Evolutionary conservation across 2,113 vertebrate genomes (phyloP).

Genomic region (Zapornia atra): DNA sequence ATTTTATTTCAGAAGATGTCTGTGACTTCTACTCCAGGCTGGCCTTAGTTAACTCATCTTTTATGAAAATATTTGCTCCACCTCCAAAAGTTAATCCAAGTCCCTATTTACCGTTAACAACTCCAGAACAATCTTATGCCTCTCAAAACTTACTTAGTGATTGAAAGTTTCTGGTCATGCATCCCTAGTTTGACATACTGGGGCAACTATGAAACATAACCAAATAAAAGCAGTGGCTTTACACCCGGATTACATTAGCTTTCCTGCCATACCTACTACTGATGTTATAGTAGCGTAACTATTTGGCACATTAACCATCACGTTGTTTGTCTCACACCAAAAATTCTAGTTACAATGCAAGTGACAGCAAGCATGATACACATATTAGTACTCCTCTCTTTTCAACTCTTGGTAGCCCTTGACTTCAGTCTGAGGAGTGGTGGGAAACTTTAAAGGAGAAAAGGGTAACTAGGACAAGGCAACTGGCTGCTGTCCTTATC

Average conservation of each 20-base stretch:
- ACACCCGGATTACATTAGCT: neutral
- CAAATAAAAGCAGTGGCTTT: neutral
- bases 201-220: neutral
- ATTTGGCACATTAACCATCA: neutral
- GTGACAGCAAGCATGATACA: neutral
- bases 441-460: conserved; percentile 24
- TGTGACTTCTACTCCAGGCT: neutral
- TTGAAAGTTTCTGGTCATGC: neutral
- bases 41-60: neutral
- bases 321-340: neutral
- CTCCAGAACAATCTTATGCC: neutral
- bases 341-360: neutral
- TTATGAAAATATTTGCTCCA: neutral
- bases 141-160: neutral
- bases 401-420: neutral
- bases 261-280: neutral
- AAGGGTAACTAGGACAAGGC: conserved; percentile 16
- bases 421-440: neutral
- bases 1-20: neutral
- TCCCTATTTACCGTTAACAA: neutral
- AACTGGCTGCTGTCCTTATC: neutral
- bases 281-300: neutral
- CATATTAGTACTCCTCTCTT: neutral
- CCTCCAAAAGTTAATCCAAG: neutral
- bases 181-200: neutral